Evolutionary conservation across 1,140 invertebrate genomes (phyloP), one percentile per base, ranked within the genome.

Genomic region (Leguminivora glycinivorella): DNA sequence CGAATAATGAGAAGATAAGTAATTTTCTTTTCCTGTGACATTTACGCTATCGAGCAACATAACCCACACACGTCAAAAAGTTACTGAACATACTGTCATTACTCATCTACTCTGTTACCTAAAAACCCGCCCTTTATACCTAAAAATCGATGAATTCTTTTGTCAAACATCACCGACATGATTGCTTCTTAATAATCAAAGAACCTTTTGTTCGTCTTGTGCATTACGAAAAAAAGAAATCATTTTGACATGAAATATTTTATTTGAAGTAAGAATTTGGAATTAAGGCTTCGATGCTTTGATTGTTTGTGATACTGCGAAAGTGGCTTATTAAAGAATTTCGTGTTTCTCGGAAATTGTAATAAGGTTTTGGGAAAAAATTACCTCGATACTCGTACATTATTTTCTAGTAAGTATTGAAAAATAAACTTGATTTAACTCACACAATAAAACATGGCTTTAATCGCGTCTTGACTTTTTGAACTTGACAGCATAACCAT

Each of bases 111-210:
- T 29, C 12, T 29, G 58, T 63, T 31, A 24, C 26, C 6, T 2
- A 10, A 60, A 47, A 52, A 34, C 19, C 26, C 34, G 25, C 26
- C 58, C 25, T 29, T 58, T 29, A n/a, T 34, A 63, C 31, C 58
- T 63, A 6, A n/a, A 31, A 63, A 63, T 63, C 58, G 29, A 34
- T 31, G 58, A 19, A 34, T 63, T 19, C 58, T n/a, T 63, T 63
- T 63, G 58, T 63, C 58, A 63, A 63, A 63, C 58, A 63, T 63
- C 58, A 63, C 17, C n/a, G 47, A 38, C 40, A 24, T 38, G 66
- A 67, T 68, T 68, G 67, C 34, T 52, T 22, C 47, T 9, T 6
- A 34, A 22, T 63, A 63, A 63, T 63, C 58, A 63, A 63, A 63
- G 58, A 7, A 1, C 6, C 26, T 4, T 60, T 60, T 63, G 58